Evolutionary conservation across 1,140 invertebrate genomes (phyloP), one percentile per base, ranked within the genome.

Genomic region (Euschistus heros): DNA sequence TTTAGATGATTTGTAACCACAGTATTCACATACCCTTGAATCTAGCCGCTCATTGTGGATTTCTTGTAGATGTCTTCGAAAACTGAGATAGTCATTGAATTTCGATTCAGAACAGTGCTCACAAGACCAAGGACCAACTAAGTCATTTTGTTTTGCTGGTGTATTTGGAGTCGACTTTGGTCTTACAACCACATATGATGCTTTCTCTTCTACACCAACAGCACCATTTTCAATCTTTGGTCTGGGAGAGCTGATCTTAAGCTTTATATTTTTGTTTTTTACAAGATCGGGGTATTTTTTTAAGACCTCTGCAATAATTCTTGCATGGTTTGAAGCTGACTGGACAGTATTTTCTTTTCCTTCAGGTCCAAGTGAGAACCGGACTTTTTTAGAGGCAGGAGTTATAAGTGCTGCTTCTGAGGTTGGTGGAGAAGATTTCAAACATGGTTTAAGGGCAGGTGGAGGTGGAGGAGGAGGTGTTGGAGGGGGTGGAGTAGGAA

Each of bases 261-360:
- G 74, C 73, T 87, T 86, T 37, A 92, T 91, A 73, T 91, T 92
- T 75, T 90, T 91, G 69, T 86, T 86, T 73, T 90, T 89, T 0
- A 91, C 84, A 46, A 93, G 78, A 74, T 92, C 87, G 8, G 91
- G 89, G 79, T 90, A 92, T 73, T 91, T 91, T 69, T 91, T 91
- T 27, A 72, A 27, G 7, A 72, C 68, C 64, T 71, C 69, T 17
- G 67, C 64, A 18, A 92, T 90, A 50, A 93, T 90, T 78, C 89
- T 91, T 13, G 88, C 87, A 75, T 91, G 89, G 75, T 88, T 85
- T 57, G 74, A 72, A 14, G 85, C 74, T 67, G 82, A 83, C 7
- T 74, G 72, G 8, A 75, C 73, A n/a, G 75, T 18, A 37, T 80
- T 79, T 66, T 77, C 76, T 66, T 79, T 80, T 30, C 76, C 77